Percentiles rank a stretch among this genome's conserved stretches.
phyloP scores from a whole-genome alignment of 2,888 invertebrate species.

The Trisateles emortualis region DNA sequence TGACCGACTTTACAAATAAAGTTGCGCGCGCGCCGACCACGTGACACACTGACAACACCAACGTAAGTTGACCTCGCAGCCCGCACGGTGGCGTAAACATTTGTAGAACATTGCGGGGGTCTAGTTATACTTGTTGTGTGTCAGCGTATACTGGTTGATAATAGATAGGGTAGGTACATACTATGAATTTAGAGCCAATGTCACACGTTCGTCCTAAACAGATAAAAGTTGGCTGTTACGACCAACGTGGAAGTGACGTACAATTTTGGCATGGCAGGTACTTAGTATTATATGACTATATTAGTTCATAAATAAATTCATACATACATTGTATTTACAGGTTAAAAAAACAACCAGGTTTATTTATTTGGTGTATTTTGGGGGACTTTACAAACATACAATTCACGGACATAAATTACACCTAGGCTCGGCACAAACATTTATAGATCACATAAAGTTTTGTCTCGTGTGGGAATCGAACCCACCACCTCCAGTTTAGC shows the following conservation, averaged over 20 bases:
- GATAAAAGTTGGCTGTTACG: constrained; percentile 61
- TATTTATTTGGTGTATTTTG: too few relatives aligned
- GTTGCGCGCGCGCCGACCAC: constrained; percentile 83
- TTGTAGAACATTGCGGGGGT: background rate
- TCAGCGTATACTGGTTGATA: constrained; percentile 52
- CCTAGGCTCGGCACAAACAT: too few relatives aligned
- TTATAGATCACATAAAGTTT: too few relatives aligned
- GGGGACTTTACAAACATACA: too few relatives aligned
- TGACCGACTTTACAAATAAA: constrained; percentile 85
- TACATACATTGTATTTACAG: too few relatives aligned
- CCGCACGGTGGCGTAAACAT: background rate
- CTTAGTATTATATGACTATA: background rate
- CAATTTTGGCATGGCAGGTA: constrained; percentile 24
- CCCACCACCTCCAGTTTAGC: too few relatives aligned
- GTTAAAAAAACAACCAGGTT: too few relatives aligned
- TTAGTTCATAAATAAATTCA: background rate
- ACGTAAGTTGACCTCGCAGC: constrained; percentile 31
- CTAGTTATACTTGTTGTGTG: constrained; percentile 5
- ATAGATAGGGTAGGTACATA: constrained; percentile 59
- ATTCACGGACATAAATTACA: too few relatives aligned
- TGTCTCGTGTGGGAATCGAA: too few relatives aligned
- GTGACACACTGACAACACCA: constrained; percentile 78
- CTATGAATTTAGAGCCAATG: constrained; percentile 81
- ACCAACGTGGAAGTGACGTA: constrained; percentile 52
- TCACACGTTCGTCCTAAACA: constrained; percentile 70